These are phyloP conservation scores for Netelia fuscicornis DNA, from an alignment of 2,888 invertebrate species.

Conservation along the genomic window DNA sequence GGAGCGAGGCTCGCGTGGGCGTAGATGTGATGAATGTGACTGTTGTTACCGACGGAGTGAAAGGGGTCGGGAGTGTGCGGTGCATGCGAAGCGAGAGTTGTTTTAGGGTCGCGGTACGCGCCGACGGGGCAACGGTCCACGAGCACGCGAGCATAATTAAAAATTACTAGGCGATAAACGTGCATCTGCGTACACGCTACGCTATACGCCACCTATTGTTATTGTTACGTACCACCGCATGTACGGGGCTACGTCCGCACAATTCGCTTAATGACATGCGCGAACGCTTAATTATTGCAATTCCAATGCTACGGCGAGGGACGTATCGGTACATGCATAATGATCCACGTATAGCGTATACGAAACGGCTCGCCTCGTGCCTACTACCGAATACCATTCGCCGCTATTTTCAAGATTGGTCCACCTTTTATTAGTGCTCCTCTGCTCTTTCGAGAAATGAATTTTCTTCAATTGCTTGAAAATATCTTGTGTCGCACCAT, in stretches of 20 bases:
- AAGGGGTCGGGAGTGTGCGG: conserved; percentile 29
- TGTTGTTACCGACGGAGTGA: conserved; percentile 28
- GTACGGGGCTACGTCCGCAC: conserved; percentile 8
- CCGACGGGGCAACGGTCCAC: conserved; percentile 22
- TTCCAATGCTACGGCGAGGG: conserved; percentile 38
- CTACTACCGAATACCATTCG: too few species aligned
- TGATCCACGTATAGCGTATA: background rate
- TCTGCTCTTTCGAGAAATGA: too few species aligned
- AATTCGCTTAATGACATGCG: conserved; percentile 64
- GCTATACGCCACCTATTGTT: background rate
- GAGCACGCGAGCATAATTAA: conserved; percentile 77
- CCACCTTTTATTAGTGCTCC: too few species aligned
- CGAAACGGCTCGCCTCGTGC: too few species aligned
- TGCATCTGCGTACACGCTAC: conserved; percentile 40
- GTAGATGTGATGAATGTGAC: conserved; percentile 58
- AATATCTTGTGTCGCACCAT: too few species aligned
- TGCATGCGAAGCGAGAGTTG: conserved; percentile 16
- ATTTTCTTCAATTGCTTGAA: too few species aligned
- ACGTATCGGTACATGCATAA: conserved; percentile 40
- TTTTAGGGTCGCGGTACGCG: conserved; percentile 27
- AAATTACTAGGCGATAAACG: conserved; percentile 76
- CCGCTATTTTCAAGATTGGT: too few species aligned
- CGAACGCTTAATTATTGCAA: conserved; percentile 66
- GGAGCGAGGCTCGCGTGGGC: conserved; percentile 46
- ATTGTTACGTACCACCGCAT: background rate